Percentiles rank a stretch among this genome's conserved stretches.
Conservation (phyloP, 2,888 invertebrate species). For the Linnaemya tessellans region DNA sequence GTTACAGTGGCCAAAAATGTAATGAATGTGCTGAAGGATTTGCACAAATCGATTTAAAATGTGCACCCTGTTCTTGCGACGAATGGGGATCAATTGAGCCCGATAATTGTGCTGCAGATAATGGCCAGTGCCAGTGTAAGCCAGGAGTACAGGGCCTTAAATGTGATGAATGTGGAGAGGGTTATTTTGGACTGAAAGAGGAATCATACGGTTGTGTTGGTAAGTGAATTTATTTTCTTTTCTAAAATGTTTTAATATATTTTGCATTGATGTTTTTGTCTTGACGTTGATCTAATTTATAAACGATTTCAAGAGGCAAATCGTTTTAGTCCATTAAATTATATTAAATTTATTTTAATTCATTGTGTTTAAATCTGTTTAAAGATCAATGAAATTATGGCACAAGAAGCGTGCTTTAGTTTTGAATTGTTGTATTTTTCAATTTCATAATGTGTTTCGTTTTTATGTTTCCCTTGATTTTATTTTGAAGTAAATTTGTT, state of each 20-base stretch:
- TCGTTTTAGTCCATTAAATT: constrained; percentile 46
- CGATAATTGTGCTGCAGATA: constrained; percentile 88
- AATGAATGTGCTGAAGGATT: constrained; percentile 87
- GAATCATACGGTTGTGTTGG: constrained; percentile 79
- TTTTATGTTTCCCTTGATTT: constrained; percentile 42
- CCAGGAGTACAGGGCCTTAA: constrained; percentile 90
- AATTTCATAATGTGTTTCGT: constrained; percentile 29
- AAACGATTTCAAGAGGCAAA: constrained; percentile 56
- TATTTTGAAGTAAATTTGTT: constrained; percentile 29
- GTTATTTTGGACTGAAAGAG: constrained; percentile 87
- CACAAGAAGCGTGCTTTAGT: constrained; percentile 49
- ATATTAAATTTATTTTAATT: constrained; percentile 44
- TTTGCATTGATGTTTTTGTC: background rate
- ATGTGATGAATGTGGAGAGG: constrained; percentile 89
- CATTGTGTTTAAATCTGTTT: constrained; percentile 12
- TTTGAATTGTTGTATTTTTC: constrained; percentile 39
- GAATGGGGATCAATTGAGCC: constrained; percentile 86
- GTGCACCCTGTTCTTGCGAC: constrained; percentile 92
- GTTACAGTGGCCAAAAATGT: constrained; percentile 89
- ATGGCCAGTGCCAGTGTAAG: constrained; percentile 92
- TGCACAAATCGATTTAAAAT: constrained; percentile 91
- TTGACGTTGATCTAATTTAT: background rate
- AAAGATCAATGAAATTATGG: constrained; percentile 21
- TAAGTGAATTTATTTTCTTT: constrained; percentile 76
- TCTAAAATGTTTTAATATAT: background rate